Evolutionary conservation across 2,113 vertebrate genomes (phyloP).

Genomic region (Nannobrachium achirus): DNA sequence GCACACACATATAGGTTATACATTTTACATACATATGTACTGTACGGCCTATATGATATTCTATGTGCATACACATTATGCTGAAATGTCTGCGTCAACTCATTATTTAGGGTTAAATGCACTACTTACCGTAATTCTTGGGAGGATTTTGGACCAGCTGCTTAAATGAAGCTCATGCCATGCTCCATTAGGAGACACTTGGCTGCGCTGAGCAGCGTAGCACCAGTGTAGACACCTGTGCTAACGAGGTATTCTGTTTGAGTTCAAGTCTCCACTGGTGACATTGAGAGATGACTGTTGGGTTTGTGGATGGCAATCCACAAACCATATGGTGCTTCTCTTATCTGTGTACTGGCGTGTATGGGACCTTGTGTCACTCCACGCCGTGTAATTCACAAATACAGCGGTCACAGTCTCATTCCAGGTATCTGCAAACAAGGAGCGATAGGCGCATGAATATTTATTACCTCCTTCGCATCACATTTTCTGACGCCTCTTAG

Average conservation of each 20-base stretch:
- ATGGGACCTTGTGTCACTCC: not conserved
- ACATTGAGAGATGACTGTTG: not conserved
- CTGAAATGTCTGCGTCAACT: conserved; percentile 24
- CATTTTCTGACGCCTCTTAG: conserved; percentile 12
- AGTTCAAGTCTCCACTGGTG: not conserved
- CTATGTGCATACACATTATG: not conserved
- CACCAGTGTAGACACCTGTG: not conserved
- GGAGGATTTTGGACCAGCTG: conserved; percentile 22
- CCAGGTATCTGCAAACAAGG: conserved; percentile 39
- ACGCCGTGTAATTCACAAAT: not conserved
- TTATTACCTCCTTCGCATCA: conserved; percentile 28
- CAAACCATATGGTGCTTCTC: not conserved
- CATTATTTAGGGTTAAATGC: conserved; percentile 36
- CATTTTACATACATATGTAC: no score
- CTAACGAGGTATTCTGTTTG: not conserved
- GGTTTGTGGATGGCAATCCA: not conserved
- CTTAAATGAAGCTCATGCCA: conserved; percentile 29
- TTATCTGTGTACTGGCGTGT: not conserved
- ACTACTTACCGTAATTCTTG: conserved; percentile 18
- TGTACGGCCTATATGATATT: no score
- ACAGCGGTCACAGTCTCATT: not conserved
- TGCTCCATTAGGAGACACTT: conserved; percentile 25
- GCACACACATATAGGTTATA: no score
- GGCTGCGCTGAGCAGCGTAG: not conserved
- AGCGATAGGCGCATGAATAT: conserved; percentile 54